A percentile compares a stretch with the other conserved stretches of the same genome.
Evolutionary conservation across 2,797 vertebrate species (phyloP).

Genomic region (Sarcoramphus papa): DNA sequence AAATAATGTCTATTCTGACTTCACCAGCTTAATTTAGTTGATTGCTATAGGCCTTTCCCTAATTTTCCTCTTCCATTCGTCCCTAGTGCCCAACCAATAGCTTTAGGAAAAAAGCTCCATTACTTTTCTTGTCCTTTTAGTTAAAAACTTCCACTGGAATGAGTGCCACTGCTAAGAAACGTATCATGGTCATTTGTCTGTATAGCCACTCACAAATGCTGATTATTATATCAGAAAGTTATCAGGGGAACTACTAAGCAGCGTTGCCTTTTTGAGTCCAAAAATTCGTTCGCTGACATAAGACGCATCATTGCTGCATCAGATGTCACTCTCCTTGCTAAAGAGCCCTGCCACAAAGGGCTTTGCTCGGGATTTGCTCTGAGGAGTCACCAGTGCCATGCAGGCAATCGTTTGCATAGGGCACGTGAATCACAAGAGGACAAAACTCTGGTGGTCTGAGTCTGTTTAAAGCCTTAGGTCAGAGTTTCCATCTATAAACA

Average conservation of each 20-base stretch:
- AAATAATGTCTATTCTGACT: background rate
- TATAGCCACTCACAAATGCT: background rate
- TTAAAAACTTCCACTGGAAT: background rate
- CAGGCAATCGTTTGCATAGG: background rate
- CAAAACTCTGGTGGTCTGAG: slow-evolving; percentile 36
- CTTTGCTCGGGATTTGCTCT: background rate
- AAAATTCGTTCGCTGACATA: accelerated
- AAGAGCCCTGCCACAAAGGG: background rate
- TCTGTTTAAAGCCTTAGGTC: slow-evolving; percentile 43
- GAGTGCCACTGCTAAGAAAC: background rate
- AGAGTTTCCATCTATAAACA: slow-evolving; percentile 59
- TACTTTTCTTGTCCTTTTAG: background rate
- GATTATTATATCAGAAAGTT: background rate
- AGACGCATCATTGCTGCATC: accelerated
- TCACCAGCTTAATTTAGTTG: background rate
- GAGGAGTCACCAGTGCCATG: background rate
- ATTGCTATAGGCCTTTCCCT: background rate
- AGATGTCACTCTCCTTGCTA: background rate
- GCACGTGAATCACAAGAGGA: background rate
- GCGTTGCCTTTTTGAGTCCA: background rate
- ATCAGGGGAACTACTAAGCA: background rate
- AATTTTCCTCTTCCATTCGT: background rate
- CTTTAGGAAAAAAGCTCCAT: background rate
- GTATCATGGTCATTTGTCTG: background rate
- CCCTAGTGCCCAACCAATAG: background rate